Evolutionary conservation across 2,888 invertebrate species (phyloP), one percentile per base, ranked within the genome.

Genomic region (Pyrgus malvae): DNA sequence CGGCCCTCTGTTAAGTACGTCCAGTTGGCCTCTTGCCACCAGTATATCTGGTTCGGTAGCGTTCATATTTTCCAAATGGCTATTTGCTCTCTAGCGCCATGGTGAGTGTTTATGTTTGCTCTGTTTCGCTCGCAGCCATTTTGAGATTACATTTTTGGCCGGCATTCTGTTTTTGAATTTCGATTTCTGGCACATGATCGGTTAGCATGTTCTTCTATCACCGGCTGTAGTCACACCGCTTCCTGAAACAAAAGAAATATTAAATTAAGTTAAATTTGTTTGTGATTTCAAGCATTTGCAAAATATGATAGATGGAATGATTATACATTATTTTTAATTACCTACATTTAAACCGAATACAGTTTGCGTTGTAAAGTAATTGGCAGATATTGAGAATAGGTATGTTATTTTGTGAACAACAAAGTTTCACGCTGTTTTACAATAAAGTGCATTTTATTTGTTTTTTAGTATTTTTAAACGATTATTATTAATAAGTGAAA

Each of bases 101-200:
- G 80, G 76, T 81, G 76, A 72, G 70, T 80, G 78, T 83, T 88
- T 88, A 81, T 84, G 82, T 76, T 87, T 89, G 59, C 86, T 86
- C 75, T 85, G 88, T 75, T 81, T 88, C 61, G 78, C 82, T 72
- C 83, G 83, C 71, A 89, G 78, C 89, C 89, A 89, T 86, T 86
- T 86, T 64, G 79, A 85, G 74, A 89, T 89, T 78, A 88, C 78
- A 68, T 85, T 89, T 75, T 85, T 88, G 84, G 86, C 84, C 74
- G 80, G 84, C 83, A 83, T 88, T 80, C 79, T 81, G 69, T 83
- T 81, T 72, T 70, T 73, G 70, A 73, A 80, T 74, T 78, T 72
- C 72, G 70, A 70, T 80, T 76, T 78, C 73, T 75, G 79, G 78
- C 74, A 73, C 88, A 88, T 89, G 67, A 75, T 84, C 74, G 61